Base-by-base conservation (phyloP, 2,113 vertebrate species). In the Genyomyrus donnyi region DNA sequence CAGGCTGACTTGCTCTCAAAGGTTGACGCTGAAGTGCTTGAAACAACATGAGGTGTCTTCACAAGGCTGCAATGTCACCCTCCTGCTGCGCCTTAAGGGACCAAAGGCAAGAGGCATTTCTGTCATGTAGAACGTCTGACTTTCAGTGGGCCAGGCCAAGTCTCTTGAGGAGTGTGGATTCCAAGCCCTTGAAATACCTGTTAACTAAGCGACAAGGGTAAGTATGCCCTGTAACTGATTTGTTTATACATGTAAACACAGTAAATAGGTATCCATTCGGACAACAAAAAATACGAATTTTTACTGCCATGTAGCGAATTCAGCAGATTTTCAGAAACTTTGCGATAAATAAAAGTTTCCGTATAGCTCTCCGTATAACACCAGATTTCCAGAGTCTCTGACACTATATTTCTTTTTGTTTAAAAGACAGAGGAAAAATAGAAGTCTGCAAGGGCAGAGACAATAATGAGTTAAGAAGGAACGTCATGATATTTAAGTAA, bases 401-500 rank as follows among this genome's bases (percentile, higher is more conserved):
- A 48, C 13, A 39, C n/a, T 7, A 8, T 31, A 3, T 52, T 21
- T 35, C 11, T 87, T 27, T 56, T 56, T 87, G 17, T 56, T 87
- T 56, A 39, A 13, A 85, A 87, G 50, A 9, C 50, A 86, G 10
- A 19, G 8, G 17, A 9, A 50, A 27, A 31, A 50, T 21, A 83
- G 11, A 86, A 86, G n/a, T 5, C 11, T 21, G 83, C 17, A 85
- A 85, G 24, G n/a, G 46, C 21, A 86, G 11, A 86, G n/a, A 86
- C 46, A 52, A 49, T 86, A 27, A 86, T 49, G 85, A 39, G 74
- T 17, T 42, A 19, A 80, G 35, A 87, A 53, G 2, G 27, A 39
- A 87, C 50, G 85, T 87, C 85, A 39, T 56, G 48, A 56, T 56
- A 9, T 87, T 50, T 56, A 56, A 56, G 50, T 86, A 86, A 86